Conservation (phyloP, 2,797 vertebrate genomes). For the Lycodopsis pacificus region DNA sequence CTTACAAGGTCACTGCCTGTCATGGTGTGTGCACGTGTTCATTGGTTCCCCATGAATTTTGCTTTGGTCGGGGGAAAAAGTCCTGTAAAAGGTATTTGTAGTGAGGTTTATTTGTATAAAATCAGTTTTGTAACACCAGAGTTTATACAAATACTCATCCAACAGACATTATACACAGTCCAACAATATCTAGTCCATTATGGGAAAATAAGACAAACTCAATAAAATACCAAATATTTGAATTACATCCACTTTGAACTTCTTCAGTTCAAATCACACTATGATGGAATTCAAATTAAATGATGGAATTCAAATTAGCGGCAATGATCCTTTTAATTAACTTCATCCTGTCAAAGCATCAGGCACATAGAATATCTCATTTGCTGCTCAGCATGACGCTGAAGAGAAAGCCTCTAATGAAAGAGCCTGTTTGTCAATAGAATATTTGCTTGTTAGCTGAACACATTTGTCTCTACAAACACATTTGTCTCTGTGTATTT, state of each 20-base stretch:
- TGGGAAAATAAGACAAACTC: background rate
- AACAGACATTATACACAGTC: background rate
- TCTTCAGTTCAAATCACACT: conserved; percentile 29
- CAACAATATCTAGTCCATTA: background rate
- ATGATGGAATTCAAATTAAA: conserved; percentile 62
- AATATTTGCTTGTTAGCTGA: conserved; percentile 16
- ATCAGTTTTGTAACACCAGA: background rate
- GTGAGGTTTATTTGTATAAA: background rate
- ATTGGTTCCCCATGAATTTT: background rate
- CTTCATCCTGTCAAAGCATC: conserved; percentile 76
- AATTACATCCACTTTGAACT: conserved; percentile 24
- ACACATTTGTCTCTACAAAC: conserved; percentile 32
- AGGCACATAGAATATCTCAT: conserved; percentile 73
- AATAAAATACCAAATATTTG: background rate
- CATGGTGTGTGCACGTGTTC: background rate
- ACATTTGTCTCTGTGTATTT: conserved; percentile 10
- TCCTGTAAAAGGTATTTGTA: background rate
- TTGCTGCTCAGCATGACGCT: conserved; percentile 57
- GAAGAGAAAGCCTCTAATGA: conserved; percentile 52
- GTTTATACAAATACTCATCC: background rate
- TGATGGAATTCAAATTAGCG: conserved; percentile 61
- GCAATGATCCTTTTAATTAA: conserved; percentile 68
- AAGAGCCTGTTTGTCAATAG: conserved; percentile 18
- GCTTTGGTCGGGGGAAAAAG: background rate
- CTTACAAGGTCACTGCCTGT: conserved; percentile 37